Evolutionary conservation across 2,797 vertebrate genomes (phyloP).

Genomic region (Neosalanx taihuensis): DNA sequence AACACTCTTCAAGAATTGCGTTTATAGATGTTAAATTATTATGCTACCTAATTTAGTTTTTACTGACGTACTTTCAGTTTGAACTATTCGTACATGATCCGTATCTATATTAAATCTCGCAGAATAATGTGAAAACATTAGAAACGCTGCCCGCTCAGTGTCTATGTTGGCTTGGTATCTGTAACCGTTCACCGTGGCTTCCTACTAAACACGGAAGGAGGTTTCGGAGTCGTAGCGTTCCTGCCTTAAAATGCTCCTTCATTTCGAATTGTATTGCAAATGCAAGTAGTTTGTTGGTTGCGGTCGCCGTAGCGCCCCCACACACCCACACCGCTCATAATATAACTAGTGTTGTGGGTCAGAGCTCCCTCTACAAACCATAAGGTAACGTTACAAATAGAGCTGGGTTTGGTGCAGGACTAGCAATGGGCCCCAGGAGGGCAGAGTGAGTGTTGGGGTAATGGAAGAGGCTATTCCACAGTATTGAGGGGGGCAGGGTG

Average conservation of each 20-base stretch:
- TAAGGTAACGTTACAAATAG: constrained; percentile 53
- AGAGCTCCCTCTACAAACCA: constrained; percentile 68
- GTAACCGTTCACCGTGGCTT: neutral
- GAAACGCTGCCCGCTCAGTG: neutral
- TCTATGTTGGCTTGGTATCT: constrained; percentile 1
- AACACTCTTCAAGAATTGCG: neutral
- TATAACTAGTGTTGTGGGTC: constrained; percentile 37
- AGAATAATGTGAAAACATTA: neutral
- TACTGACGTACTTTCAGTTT: too few relatives aligned
- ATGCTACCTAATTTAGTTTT: neutral
- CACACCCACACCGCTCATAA: constrained; percentile 35
- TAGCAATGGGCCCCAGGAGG: too few relatives aligned
- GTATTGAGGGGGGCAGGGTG: neutral
- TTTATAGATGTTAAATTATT: neutral
- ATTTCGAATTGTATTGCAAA: neutral
- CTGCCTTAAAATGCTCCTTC: too few relatives aligned
- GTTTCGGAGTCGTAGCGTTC: neutral
- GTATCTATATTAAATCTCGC: neutral
- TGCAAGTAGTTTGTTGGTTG: neutral
- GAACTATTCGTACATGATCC: neutral
- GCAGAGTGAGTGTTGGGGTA: too few relatives aligned
- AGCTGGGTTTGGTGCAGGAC: too few relatives aligned
- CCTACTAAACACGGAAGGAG: constrained; percentile 1
- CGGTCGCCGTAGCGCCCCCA: neutral
- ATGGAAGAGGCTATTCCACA: neutral